Percentiles rank a stretch among this genome's conserved stretches.
phyloP scores from a whole-genome alignment of 1,140 invertebrate genomes.

The Kradibia gibbosae region DNA sequence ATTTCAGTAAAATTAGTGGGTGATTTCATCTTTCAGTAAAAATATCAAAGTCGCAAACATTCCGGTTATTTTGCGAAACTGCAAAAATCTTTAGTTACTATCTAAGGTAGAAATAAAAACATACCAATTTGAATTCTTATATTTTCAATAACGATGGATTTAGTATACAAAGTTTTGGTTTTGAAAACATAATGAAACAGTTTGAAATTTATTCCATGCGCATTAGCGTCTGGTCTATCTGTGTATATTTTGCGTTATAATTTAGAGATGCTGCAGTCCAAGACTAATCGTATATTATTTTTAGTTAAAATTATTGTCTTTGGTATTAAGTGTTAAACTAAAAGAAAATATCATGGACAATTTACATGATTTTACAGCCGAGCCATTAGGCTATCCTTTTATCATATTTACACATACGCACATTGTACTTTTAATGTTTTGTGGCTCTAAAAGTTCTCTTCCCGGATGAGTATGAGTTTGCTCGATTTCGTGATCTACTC shows the following conservation, averaged over 20 bases:
- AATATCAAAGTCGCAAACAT: background rate
- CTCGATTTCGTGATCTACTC: background rate
- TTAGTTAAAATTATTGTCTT: background rate
- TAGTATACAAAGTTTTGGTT: background rate
- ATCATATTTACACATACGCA: background rate
- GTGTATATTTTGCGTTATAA: no score
- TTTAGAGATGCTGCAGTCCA: no score
- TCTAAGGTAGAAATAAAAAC: background rate
- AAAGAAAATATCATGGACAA: background rate
- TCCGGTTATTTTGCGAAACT: background rate
- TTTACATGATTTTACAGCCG: background rate
- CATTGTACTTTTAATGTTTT: background rate
- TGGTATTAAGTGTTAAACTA: no score
- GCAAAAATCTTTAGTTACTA: background rate
- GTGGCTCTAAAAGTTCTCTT: background rate
- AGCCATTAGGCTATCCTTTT: background rate
- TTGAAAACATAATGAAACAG: no score
- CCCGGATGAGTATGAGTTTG: background rate
- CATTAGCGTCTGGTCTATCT: no score
- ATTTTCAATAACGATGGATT: background rate
- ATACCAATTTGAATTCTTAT: background rate
- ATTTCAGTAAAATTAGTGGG: constrained; percentile 56
- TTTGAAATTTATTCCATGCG: no score
- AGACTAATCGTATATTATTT: no score
- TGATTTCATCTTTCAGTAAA: background rate